Evolutionary conservation across 2,888 invertebrate species (phyloP), one percentile per base, ranked within the genome.

Genomic region (Drosophila monieri): DNA sequence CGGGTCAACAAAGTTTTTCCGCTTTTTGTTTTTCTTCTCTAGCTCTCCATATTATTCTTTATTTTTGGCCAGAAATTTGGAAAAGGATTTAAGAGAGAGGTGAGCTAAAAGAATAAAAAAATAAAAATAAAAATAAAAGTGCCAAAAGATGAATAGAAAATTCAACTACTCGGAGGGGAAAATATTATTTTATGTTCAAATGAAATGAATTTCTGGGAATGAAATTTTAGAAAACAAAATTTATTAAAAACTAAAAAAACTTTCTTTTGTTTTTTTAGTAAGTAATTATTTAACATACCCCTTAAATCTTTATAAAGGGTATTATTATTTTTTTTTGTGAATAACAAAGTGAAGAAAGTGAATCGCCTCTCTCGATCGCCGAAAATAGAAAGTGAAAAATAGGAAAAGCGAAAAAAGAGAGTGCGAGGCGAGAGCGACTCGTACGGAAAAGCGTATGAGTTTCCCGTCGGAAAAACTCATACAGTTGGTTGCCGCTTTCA

Each of bases 1-100:
- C 71, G 46, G 54, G 49, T 61, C 51, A 70, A 54, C 61, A 69
- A 69, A 69, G 54, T 52, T 68, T 47, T 53, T 32, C 12, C 18
- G 41, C 21, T 51, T 41, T 72, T 43, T 61, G 58, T 66, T 66
- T 70, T 66, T 48, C 60, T 44, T 59, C 57, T 23, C 57, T 46
- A 25, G 2, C 6, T n/a, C 35, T 35, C 35, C n/a, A n/a, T 41
- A 18, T 41, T 41, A 14, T 41, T 41, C 3, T 18, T 18, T 18
- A 1, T 35, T 6, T 35, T n/a, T 14, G 5, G 6, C 3, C 1
- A 35, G 12, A 35, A 35, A n/a, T 32, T 32, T 32, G 12, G 35
- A 14, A n/a, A 35, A 35, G 35, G 35, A 35, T 35, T 35, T 35
- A 35, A 35, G n/a, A 35, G n/a, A 35, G n/a, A 14, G 35, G 41